phyloP scores from a whole-genome alignment of 2,797 vertebrate species.

The Sebastes aleutianus region DNA sequence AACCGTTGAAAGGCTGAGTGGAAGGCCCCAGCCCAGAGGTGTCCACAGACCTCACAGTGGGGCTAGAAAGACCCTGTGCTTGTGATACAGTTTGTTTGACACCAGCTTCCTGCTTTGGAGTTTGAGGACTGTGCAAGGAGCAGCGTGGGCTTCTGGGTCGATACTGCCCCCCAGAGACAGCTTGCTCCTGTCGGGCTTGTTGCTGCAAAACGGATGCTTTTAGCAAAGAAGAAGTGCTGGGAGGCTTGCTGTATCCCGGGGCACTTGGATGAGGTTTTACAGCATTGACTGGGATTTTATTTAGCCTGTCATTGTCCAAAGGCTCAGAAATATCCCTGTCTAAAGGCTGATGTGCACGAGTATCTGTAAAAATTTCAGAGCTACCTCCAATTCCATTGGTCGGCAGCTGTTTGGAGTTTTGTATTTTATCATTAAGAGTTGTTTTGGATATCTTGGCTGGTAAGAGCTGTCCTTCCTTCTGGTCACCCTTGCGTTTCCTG shows the following conservation, averaged over 20 bases:
- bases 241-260: constrained; percentile 82
- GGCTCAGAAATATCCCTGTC: constrained; percentile 80
- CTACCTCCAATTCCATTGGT: constrained; percentile 83
- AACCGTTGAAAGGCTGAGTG: constrained; percentile 76
- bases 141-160: constrained; percentile 82
- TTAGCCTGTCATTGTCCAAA: constrained; percentile 82
- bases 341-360: constrained; percentile 49
- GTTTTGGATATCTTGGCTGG: constrained; percentile 84
- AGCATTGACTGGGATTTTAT: constrained; percentile 87
- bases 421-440: constrained; percentile 77
- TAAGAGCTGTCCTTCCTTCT: constrained; percentile 80
- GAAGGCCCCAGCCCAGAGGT: constrained; percentile 72
- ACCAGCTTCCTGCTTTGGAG: constrained; percentile 78
- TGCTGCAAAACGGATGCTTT: constrained; percentile 87
- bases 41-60: constrained; percentile 76
- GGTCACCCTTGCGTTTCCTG: constrained; percentile 85
- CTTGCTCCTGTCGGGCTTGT: constrained; percentile 82
- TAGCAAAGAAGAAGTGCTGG: constrained; percentile 82
- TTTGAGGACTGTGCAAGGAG: constrained; percentile 83
- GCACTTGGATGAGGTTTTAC: constrained; percentile 89
- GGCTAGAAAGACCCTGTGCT: constrained; percentile 75
- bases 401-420: constrained; percentile 83
- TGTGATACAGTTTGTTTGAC: constrained; percentile 81
- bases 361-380: constrained; percentile 82
- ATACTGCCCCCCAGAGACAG: constrained; percentile 72